Evolutionary conservation across 2,888 invertebrate species (phyloP).

Genomic region (Colostygia pectinataria): DNA sequence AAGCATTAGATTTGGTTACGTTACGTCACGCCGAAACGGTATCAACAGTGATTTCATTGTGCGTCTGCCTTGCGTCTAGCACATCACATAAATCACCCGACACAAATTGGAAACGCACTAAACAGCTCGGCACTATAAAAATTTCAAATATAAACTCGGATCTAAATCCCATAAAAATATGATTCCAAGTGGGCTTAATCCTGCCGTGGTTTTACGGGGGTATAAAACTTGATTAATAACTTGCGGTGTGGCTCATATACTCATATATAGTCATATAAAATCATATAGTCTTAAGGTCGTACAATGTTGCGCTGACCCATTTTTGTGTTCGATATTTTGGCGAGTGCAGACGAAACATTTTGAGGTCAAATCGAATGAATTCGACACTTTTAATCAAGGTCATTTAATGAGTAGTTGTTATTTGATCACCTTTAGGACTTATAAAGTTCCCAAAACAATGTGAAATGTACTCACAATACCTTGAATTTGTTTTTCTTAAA

Average conservation of each 20-base stretch:
- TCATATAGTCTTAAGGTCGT: constrained; percentile 50
- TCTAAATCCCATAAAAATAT: constrained; percentile 81
- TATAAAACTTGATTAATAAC: constrained; percentile 80
- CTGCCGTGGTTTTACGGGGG: constrained; percentile 73
- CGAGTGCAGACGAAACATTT: constrained; percentile 69
- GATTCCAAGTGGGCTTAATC: constrained; percentile 76
- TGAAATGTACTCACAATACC: constrained; percentile 14
- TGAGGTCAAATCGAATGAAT: constrained; percentile 35
- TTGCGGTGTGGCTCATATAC: constrained; percentile 45
- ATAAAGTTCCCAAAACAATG: constrained; percentile 25
- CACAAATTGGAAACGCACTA: constrained; percentile 74
- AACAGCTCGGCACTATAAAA: constrained; percentile 67
- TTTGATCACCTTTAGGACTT: constrained; percentile 17
- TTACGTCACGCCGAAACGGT: constrained; percentile 22
- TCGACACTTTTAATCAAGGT: constrained; percentile 49
- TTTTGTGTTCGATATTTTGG: constrained; percentile 69
- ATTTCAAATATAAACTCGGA: constrained; percentile 72
- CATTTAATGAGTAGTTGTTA: constrained; percentile 22
- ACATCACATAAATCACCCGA: constrained; percentile 68
- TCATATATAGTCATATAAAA: constrained; percentile 11
- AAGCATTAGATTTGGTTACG: constrained; percentile 22
- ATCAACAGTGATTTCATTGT: constrained; percentile 27
- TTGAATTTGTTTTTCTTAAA: background rate
- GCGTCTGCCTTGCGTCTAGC: constrained; percentile 71
- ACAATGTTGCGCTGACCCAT: constrained; percentile 78